Evolutionary conservation across 2,113 vertebrate genomes (phyloP).

Genomic region (Nanger granti): DNA sequence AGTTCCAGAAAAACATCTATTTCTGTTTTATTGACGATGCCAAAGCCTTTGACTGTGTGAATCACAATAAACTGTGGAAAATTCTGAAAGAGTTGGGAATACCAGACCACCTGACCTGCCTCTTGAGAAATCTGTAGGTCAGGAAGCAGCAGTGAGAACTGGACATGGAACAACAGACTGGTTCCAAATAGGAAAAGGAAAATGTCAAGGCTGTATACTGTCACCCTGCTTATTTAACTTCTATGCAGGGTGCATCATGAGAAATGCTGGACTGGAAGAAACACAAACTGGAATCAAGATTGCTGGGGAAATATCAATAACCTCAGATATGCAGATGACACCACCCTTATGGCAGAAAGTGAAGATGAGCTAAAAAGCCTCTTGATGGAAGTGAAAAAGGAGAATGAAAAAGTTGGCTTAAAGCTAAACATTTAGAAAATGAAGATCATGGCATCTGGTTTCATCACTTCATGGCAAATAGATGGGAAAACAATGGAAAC

Average conservation of each 20-base stretch:
- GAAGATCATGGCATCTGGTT: fast-evolving
- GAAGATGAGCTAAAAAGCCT: too few relatives aligned
- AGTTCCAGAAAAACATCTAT: too few relatives aligned
- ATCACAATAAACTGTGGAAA: neutral
- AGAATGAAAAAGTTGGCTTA: too few relatives aligned
- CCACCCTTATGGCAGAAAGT: too few relatives aligned
- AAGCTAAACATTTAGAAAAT: too few relatives aligned
- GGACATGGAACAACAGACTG: neutral
- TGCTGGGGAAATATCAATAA: neutral
- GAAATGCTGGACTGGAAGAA: neutral
- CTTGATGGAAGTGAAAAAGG: too few relatives aligned
- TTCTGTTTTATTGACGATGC: neutral
- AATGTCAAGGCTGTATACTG: neutral
- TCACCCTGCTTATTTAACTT: neutral
- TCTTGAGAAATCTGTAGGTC: neutral
- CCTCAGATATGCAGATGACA: too few relatives aligned
- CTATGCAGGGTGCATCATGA: neutral
- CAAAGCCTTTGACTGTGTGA: neutral
- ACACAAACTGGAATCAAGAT: neutral
- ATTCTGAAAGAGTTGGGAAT: neutral
- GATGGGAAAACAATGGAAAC: too few relatives aligned
- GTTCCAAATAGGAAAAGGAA: neutral
- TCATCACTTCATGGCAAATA: too few relatives aligned
- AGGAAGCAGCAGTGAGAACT: neutral
- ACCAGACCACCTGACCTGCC: neutral